Base-by-base conservation (phyloP, 2,113 vertebrate genomes). In the Acrocephalus kingi region DNA sequence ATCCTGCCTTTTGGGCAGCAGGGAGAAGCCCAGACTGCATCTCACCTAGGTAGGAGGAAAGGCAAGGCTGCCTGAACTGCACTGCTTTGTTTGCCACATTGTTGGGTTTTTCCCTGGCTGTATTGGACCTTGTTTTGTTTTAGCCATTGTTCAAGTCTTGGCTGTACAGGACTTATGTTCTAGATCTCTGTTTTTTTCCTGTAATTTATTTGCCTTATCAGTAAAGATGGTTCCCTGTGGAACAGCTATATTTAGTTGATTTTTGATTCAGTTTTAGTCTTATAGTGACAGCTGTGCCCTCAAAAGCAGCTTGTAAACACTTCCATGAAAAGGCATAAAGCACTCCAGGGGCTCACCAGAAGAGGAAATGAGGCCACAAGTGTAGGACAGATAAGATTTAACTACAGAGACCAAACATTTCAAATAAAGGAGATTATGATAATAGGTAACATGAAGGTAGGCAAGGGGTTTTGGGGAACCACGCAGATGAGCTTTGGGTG, bases 151-250 rank as follows among this genome's bases (percentile, higher is more conserved):
- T 91, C 69, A 63, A 45, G 61, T 84, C 48, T 84, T 94, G 92
- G 89, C 95, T 83, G 78, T 46, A 69, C 71, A 35, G 20, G 61
- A 56, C 84, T 93, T 37, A 28, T 7, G 83, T 80, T 90, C 88
- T 80, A 27, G 55, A 86, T 86, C 83, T 94, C 55, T 94, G 76
- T 94, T 97, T 96, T 96, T 95, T 95, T 95, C 95, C 96, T 93
- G 95, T 93, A 88, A 86, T 83, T 77, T 86, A 71, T 30, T 80
- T 0, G 67, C 55, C 76, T 96, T 94, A 86, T 83, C 95, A 88
- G 87, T 66, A 84, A 89, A 72, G 66, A 52, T 78, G 35, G 39
- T 59, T 94, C 79, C 88, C 91, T 55, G 68, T 66, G 75, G 83
- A 85, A 69, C 28, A 84, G 39, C 43, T 93, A 62, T 85, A 71